Evolutionary conservation across 2,888 invertebrate species (phyloP).

Genomic region (Cryptocheilus praepositus): DNA sequence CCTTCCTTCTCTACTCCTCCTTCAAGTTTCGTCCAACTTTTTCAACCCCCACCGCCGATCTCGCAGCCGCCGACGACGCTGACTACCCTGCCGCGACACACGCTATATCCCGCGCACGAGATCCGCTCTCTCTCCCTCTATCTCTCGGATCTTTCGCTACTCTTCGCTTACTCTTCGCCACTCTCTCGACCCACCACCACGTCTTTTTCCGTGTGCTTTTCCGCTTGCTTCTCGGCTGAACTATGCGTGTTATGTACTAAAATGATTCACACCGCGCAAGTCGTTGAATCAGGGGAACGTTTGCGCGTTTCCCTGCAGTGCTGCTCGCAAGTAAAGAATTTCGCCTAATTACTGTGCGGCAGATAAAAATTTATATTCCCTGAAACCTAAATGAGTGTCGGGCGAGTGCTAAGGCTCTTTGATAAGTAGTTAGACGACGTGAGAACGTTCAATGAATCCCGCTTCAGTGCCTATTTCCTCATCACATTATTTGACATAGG

Average conservation of each 20-base stretch:
- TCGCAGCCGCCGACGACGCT: slow-evolving; percentile 38
- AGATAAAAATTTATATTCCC: too few relatives aligned
- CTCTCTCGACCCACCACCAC: slow-evolving; percentile 9
- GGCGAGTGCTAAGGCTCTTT: too few relatives aligned
- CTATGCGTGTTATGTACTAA: slow-evolving; percentile 37
- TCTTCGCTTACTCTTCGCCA: slow-evolving; percentile 16
- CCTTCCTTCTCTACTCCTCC: slow-evolving; percentile 49
- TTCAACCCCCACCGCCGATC: slow-evolving; percentile 33
- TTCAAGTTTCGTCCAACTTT: slow-evolving; percentile 64
- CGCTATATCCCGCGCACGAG: slow-evolving; percentile 42
- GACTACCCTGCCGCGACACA: slow-evolving; percentile 45
- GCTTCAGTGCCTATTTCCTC: too few relatives aligned
- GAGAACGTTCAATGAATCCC: too few relatives aligned
- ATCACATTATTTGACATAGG: too few relatives aligned
- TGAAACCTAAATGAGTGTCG: too few relatives aligned
- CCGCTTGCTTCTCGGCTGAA: slow-evolving; percentile 33
- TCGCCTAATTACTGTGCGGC: too few relatives aligned
- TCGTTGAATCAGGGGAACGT: slow-evolving; percentile 9
- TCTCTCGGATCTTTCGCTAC: slow-evolving; percentile 18
- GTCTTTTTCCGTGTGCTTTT: slow-evolving; percentile 21
- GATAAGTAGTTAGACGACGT: too few relatives aligned
- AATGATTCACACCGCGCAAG: slow-evolving; percentile 9
- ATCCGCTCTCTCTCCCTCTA: slow-evolving; percentile 22
- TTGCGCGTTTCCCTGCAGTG: background rate
- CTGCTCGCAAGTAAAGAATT: too few relatives aligned